Conservation (phyloP, 2,888 invertebrate genomes). For the Drosophila kokeensis region DNA sequence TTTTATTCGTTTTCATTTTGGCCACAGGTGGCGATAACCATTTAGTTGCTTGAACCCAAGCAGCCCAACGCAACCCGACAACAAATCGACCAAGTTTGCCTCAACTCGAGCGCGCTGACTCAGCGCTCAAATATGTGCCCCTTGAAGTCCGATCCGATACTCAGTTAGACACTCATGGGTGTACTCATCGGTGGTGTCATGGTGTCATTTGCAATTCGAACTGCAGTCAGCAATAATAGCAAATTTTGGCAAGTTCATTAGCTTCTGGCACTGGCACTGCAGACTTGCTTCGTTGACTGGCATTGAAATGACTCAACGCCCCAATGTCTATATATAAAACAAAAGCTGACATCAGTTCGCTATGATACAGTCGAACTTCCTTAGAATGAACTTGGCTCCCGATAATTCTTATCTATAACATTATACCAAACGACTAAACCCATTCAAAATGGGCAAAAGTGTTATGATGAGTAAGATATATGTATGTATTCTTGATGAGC, state of each 20-base stretch:
- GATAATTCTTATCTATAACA: background rate
- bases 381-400: background rate
- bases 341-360: constrained; percentile 15
- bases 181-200: background rate
- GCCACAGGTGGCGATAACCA: constrained; percentile 19
- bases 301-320: constrained; percentile 15
- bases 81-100: background rate
- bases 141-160: constrained; percentile 22
- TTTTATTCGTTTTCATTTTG: background rate
- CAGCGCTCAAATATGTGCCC: constrained; percentile 44
- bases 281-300: constrained; percentile 29
- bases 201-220: constrained; percentile 44
- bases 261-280: constrained; percentile 29
- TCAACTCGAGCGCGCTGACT: constrained; percentile 41
- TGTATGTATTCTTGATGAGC: background rate
- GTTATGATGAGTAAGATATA: too few species aligned
- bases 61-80: background rate
- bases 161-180: constrained; percentile 1
- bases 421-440: background rate
- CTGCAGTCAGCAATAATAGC: constrained; percentile 33
- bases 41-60: constrained; percentile 26
- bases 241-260: constrained; percentile 47
- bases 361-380: background rate
- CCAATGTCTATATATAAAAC: background rate
- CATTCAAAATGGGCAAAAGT: background rate